phyloP scores from a whole-genome alignment of 2,113 vertebrate genomes.

The Pteropus alecto region DNA sequence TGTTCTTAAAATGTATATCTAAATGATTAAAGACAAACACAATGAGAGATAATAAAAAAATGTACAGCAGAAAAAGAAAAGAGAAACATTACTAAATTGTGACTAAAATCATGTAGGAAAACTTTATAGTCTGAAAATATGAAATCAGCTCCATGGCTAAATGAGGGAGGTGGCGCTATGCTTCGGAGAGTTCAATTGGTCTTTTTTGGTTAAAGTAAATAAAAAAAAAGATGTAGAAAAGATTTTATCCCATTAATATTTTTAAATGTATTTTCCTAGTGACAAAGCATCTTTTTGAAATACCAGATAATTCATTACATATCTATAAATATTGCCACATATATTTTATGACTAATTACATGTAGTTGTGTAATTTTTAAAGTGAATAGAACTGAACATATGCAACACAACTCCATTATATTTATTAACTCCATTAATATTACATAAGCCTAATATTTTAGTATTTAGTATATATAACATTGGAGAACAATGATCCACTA shows the following conservation, averaged over 20 bases:
- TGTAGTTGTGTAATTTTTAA: background rate
- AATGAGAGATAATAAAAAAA: background rate
- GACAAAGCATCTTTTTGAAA: constrained; percentile 22
- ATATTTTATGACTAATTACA: background rate
- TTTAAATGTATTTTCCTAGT: constrained; percentile 33
- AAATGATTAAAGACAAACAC: background rate
- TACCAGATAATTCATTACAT: background rate
- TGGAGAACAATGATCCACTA: background rate
- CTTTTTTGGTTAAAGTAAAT: background rate
- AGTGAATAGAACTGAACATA: background rate
- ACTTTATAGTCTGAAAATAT: constrained; percentile 48
- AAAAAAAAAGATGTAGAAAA: background rate
- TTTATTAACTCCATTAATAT: background rate
- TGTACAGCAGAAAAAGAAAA: background rate
- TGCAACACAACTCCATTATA: background rate
- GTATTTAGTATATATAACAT: background rate
- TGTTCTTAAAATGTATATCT: background rate
- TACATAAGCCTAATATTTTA: background rate
- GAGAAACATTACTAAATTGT: background rate
- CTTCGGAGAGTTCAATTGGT: background rate
- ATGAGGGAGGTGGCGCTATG: fast-evolving
- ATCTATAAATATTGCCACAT: background rate
- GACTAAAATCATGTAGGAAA: background rate
- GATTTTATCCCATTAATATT: constrained; percentile 5
- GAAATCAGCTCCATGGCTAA: background rate